These are phyloP conservation scores for Aphaenogaster rudis DNA, from an alignment of 1,140 invertebrate genomes.

Conservation along the genomic window DNA sequence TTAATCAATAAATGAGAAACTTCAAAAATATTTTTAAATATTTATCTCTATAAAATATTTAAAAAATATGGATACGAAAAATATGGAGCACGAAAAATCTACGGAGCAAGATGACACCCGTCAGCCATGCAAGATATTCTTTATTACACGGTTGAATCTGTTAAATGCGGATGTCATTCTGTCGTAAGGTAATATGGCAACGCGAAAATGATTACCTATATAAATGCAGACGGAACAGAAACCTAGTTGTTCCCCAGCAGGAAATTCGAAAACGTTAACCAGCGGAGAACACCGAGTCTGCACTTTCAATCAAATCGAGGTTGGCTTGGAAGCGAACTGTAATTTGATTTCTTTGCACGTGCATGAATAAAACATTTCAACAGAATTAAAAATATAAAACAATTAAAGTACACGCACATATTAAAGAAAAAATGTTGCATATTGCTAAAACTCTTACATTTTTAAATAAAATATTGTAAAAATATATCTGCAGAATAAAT, in stretches of 20 bases:
- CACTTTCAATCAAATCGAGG: slow-evolving; percentile 19
- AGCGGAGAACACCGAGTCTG: neutral
- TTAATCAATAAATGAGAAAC: neutral
- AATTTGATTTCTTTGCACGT: slow-evolving; percentile 44
- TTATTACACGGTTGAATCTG: neutral
- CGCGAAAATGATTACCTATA: neutral
- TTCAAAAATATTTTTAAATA: neutral
- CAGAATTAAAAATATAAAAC: slow-evolving; percentile 33
- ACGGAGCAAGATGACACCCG: neutral
- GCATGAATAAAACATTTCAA: slow-evolving; percentile 57
- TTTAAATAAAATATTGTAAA: neutral
- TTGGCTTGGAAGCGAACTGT: slow-evolving; percentile 9
- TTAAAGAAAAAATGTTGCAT: neutral
- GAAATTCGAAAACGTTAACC: slow-evolving; percentile 40
- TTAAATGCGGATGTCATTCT: slow-evolving; percentile 12
- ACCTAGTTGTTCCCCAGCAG: neutral
- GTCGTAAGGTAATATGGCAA: slow-evolving; percentile 21
- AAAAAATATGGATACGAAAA: neutral
- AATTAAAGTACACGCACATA: slow-evolving; percentile 12
- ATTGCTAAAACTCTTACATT: neutral
- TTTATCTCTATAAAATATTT: neutral
- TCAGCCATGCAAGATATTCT: neutral
- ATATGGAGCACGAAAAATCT: neutral
- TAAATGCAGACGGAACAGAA: neutral
- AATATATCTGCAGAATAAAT: slow-evolving; percentile 22